Evolutionary conservation across 2,888 invertebrate species (phyloP), one percentile per base, ranked within the genome.

Genomic region (Cerastoderma edule): DNA sequence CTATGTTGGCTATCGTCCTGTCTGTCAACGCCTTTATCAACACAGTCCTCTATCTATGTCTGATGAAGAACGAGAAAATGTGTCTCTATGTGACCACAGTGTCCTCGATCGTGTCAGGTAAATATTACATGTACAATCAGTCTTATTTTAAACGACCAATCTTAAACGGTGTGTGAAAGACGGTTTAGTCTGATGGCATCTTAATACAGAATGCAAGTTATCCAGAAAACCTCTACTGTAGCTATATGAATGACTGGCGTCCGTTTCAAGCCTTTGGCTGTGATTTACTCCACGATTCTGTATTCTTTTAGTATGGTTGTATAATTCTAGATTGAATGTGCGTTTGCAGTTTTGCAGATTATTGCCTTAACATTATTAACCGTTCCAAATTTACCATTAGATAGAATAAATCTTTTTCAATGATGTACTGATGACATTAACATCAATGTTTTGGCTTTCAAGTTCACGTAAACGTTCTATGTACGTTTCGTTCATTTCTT

Each of bases 41-140:
- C 68, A 53, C 69, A 30, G 28, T 30, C 24, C 33, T 78, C 16
- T 75, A 60, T 32, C 32, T 78, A 53, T 50, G 67, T 1, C 16
- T 54, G 16, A 53, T 72, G 24, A 68, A 72, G n/a, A 60, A 75
- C 27, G 66, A 78, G 32, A 65, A 33, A n/a, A 13, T 78, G 6
- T 75, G 72, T 60, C 48, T 78, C 16, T 75, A 78, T 22, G 60
- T 78, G 2, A 53, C 78, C 0, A 32, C 60, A n/a, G n/a, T 67
- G 13, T 78, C 78, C 16, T 53, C 60, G 1, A 44, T 63, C 1
- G 28, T 63, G 16, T 71, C 78, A 56, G 78, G 78, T 78, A 67
- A 60, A 39, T 22, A 10, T 10, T 24, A 27, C 22, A 10, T 13
- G 50, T 6, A 16, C 39, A 39, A 16, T 39, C 39, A 39, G 8